These are phyloP conservation scores for Pelusios castaneus DNA, from an alignment of 2,113 vertebrate genomes.

Conservation along the genomic window DNA sequence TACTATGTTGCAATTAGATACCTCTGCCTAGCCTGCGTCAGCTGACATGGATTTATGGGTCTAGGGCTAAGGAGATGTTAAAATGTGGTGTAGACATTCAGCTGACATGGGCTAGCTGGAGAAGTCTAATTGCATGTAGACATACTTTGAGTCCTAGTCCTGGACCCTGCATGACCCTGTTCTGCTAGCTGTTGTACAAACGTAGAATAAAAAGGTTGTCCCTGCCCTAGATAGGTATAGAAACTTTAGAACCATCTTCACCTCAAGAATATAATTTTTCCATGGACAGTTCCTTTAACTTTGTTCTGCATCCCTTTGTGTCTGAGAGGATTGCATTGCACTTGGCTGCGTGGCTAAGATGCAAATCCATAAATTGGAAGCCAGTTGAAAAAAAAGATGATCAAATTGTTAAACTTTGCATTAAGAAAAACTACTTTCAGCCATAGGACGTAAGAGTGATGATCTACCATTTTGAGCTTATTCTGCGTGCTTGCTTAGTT, in stretches of 20 bases:
- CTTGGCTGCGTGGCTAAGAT: neutral
- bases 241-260: neutral
- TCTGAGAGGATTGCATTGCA: conserved; percentile 3
- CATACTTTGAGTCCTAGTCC: neutral
- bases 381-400: neutral
- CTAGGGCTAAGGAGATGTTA: neutral
- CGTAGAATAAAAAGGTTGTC: neutral
- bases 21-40: neutral
- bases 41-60: neutral
- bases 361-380: neutral
- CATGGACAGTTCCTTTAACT: neutral
- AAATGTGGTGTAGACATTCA: neutral
- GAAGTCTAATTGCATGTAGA: neutral
- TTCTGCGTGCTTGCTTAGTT: conserved; percentile 28
- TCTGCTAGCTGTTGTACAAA: neutral
- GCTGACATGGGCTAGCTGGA: neutral
- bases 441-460: conserved; percentile 33
- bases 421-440: neutral
- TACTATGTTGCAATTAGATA: neutral
- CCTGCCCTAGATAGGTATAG: neutral
- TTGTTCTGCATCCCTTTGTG: neutral
- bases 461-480: neutral
- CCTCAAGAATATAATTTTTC: rapidly evolving
- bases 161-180: too few species aligned
- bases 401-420: neutral